phyloP scores from a whole-genome alignment of 2,888 invertebrate genomes.

The Tenthredo distinguenda region DNA sequence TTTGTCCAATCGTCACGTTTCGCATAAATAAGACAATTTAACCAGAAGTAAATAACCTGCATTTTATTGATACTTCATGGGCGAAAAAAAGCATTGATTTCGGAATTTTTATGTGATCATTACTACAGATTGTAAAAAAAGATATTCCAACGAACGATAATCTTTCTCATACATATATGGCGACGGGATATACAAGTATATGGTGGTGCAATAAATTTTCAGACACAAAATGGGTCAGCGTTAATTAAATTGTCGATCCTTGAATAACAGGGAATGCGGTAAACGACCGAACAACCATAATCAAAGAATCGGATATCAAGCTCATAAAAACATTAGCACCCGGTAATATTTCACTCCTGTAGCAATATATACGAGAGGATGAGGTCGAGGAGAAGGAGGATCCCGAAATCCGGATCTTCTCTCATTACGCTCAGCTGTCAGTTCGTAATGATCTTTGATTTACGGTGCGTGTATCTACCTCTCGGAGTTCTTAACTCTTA shows the following conservation, averaged over 20 bases:
- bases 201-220: not conserved
- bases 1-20: not conserved
- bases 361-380: not conserved
- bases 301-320: constrained; percentile 30
- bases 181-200: not conserved
- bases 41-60: not conserved
- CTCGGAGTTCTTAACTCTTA: not conserved
- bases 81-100: not conserved
- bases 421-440: constrained; percentile 42
- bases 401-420: constrained; percentile 42
- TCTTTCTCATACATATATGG: not conserved
- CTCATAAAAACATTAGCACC: constrained; percentile 48
- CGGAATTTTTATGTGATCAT: not conserved
- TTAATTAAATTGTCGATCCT: constrained; percentile 10
- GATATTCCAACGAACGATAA: not conserved
- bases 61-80: too few relatives aligned
- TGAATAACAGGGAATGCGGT: not conserved
- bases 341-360: constrained; percentile 36
- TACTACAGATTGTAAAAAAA: not conserved
- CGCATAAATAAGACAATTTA: not conserved
- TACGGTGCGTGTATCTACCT: constrained; percentile 27
- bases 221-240: not conserved
- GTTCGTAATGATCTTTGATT: constrained; percentile 50
- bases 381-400: constrained; percentile 9
- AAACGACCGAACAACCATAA: not conserved